Conservation (phyloP, 2,797 vertebrate genomes). For the Euthynnus affinis region DNA sequence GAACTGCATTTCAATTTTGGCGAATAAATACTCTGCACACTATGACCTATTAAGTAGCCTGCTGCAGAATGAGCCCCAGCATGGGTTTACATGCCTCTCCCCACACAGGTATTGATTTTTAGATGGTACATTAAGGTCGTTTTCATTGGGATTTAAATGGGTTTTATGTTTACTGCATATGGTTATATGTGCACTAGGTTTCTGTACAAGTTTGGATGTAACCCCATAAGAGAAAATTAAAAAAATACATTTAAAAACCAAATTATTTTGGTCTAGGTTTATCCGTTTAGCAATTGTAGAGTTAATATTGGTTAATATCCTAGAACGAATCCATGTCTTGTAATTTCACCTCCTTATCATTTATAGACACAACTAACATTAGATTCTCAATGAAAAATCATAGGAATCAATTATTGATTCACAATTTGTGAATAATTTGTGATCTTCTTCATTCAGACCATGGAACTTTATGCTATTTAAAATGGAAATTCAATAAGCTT, state of each 20-base stretch:
- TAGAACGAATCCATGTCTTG: not conserved
- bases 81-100: slow-evolving; percentile 8
- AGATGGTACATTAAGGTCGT: slow-evolving; percentile 21
- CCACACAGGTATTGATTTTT: slow-evolving; percentile 32
- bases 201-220: not conserved
- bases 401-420: not conserved
- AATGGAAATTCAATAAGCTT: not conserved
- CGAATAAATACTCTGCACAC: not conserved
- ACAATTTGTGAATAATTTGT: slow-evolving; percentile 1
- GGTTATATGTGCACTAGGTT: not conserved
- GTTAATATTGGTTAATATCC: not conserved
- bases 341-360: not conserved
- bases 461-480: not conserved
- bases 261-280: not conserved
- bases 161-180: slow-evolving; percentile 8
- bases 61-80: slow-evolving; percentile 8
- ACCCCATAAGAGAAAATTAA: not conserved
- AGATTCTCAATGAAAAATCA: not conserved
- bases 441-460: not conserved
- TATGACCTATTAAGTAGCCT: slow-evolving; percentile 24
- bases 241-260: not conserved
- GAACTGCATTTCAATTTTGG: too few species aligned
- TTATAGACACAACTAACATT: too few species aligned
- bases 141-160: slow-evolving; percentile 9
- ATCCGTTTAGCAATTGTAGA: not conserved